phyloP scores from a whole-genome alignment of 2,888 invertebrate species.

The Agrochola circellaris region DNA sequence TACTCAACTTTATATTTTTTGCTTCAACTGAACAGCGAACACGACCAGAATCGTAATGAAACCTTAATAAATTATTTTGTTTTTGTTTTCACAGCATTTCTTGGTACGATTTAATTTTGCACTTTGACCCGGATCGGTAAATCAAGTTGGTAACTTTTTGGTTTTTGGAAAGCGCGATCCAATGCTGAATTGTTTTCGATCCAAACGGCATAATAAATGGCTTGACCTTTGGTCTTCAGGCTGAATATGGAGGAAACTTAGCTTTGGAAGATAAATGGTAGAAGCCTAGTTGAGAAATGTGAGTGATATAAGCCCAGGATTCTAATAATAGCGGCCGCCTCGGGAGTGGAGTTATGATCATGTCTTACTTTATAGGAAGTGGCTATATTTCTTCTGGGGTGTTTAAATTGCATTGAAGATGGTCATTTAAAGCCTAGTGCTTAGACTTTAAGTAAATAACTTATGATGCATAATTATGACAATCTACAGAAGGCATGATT shows the following conservation, averaged over 20 bases:
- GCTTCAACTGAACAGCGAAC: slow-evolving; percentile 37
- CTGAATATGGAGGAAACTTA: slow-evolving; percentile 52
- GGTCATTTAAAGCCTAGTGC: background rate
- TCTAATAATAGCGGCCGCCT: slow-evolving; percentile 40
- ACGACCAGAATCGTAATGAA: slow-evolving; percentile 55
- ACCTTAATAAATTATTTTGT: slow-evolving; percentile 70
- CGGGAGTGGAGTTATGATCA: slow-evolving; percentile 37
- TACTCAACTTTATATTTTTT: slow-evolving; percentile 46
- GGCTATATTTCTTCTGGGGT: slow-evolving; percentile 17
- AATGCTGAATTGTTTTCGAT: slow-evolving; percentile 57
- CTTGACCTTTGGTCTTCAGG: slow-evolving; percentile 47
- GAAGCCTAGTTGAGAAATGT: slow-evolving; percentile 49
- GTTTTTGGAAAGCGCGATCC: slow-evolving; percentile 48
- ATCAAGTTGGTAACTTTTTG: slow-evolving; percentile 64
- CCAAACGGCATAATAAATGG: slow-evolving; percentile 58
- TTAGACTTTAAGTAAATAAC: background rate
- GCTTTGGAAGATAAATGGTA: slow-evolving; percentile 56
- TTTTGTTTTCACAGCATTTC: slow-evolving; percentile 62
- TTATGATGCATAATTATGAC: background rate
- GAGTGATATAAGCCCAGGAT: slow-evolving; percentile 46
- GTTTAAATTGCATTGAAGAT: slow-evolving; percentile 12
- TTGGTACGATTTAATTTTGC: slow-evolving; percentile 69
- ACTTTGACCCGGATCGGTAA: slow-evolving; percentile 62
- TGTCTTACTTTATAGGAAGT: slow-evolving; percentile 19
- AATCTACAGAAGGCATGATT: background rate